These are phyloP conservation scores for Pectinophora gossypiella DNA, from an alignment of 1,140 invertebrate genomes.

Conservation along the genomic window DNA sequence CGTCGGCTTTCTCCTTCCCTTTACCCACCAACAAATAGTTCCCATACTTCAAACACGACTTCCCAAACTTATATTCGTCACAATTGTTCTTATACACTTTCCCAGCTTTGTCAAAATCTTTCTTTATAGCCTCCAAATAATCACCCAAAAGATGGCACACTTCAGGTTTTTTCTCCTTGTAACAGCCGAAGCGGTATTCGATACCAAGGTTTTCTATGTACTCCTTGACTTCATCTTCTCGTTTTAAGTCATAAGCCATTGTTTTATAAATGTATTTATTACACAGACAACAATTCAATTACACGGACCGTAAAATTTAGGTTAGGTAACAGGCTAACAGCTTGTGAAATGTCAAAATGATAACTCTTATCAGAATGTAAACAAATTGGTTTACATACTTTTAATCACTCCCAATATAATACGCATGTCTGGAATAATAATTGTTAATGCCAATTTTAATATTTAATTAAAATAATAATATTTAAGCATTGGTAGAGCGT, in stretches of 20 bases:
- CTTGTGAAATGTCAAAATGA: slow-evolving; percentile 49
- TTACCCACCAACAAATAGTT: slow-evolving; percentile 82
- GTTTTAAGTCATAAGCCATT: slow-evolving; percentile 83
- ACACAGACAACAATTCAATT: slow-evolving; percentile 16
- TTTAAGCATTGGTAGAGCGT: too few relatives aligned
- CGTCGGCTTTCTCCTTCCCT: slow-evolving; percentile 75
- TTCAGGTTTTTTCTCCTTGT: slow-evolving; percentile 76
- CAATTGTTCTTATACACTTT: slow-evolving; percentile 90
- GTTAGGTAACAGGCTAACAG: slow-evolving; percentile 44
- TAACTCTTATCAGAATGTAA: slow-evolving; percentile 48
- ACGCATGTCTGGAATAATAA: too few relatives aligned
- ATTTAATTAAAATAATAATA: too few relatives aligned
- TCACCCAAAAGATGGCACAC: slow-evolving; percentile 94
- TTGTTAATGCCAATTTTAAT: too few relatives aligned
- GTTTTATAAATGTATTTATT: slow-evolving; percentile 27
- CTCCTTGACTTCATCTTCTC: slow-evolving; percentile 89
- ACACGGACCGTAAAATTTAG: slow-evolving; percentile 21
- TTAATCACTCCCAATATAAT: too few relatives aligned
- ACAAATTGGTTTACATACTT: slow-evolving; percentile 35
- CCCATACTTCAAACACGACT: slow-evolving; percentile 91
- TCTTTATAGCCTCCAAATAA: slow-evolving; percentile 88
- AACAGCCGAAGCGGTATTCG: slow-evolving; percentile 94
- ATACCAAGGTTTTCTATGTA: slow-evolving; percentile 92
- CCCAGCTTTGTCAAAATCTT: slow-evolving; percentile 85
- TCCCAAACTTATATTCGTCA: slow-evolving; percentile 85